A percentile compares a stretch with the other conserved stretches of the same genome.
These are phyloP conservation scores for Eira barbara DNA, from an alignment of 2,113 vertebrate genomes.

Conservation along the genomic window DNA sequence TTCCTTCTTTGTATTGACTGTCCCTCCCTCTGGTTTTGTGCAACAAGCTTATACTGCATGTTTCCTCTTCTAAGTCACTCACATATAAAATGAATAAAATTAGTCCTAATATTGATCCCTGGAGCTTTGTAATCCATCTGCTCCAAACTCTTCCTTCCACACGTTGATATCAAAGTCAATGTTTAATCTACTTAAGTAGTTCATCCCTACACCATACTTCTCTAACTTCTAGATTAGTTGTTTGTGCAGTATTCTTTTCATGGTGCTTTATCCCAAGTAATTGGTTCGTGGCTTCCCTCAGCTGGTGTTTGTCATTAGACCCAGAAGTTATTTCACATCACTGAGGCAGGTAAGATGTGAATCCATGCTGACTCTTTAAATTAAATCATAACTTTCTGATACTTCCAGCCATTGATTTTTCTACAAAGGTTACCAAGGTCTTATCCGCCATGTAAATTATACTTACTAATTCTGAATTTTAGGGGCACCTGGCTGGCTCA, in stretches of 20 bases:
- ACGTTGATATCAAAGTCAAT: slow-evolving; percentile 55
- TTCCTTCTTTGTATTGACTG: slow-evolving; percentile 53
- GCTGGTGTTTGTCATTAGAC: not conserved
- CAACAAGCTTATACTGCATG: slow-evolving; percentile 52
- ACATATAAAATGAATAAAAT: slow-evolving; percentile 69
- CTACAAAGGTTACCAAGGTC: not conserved
- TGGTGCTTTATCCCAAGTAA: slow-evolving; percentile 26
- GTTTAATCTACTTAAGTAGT: slow-evolving; percentile 63
- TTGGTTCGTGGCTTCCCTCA: slow-evolving; percentile 27
- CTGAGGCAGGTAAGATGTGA: not conserved
- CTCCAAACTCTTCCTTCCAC: slow-evolving; percentile 52
- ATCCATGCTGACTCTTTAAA: not conserved
- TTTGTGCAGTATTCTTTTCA: not conserved
- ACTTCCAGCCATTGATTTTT: not conserved
- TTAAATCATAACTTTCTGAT: slow-evolving; percentile 29
- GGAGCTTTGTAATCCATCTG: slow-evolving; percentile 34
- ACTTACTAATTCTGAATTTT: not conserved
- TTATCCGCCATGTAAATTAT: slow-evolving; percentile 22
- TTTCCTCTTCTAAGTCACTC: slow-evolving; percentile 62
- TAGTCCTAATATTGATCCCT: slow-evolving; percentile 52
- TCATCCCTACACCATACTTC: slow-evolving; percentile 24
- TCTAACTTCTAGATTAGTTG: slow-evolving; percentile 13
- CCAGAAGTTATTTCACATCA: slow-evolving; percentile 41
- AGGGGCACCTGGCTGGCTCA: not conserved
- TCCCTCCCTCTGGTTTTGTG: slow-evolving; percentile 61